Base-by-base conservation (phyloP, 2,113 vertebrate species). In the Siniperca chuatsi region DNA sequence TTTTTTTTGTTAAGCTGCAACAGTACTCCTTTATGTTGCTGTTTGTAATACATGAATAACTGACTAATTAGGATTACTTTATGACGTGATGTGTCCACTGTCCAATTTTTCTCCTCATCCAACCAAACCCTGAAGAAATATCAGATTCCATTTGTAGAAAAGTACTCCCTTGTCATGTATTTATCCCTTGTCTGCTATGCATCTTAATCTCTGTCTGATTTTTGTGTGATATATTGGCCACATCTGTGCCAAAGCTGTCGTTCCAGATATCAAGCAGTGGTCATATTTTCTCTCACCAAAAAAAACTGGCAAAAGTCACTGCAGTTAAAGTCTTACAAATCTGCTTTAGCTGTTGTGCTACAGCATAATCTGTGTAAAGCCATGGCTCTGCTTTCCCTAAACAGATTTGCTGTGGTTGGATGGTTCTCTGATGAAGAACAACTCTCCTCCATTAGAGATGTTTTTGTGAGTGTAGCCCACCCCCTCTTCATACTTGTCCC, bases 311-410 rank as follows among this genome's bases (percentile, higher is more conserved):
- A 89, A 84, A 84, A 91, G 88, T 81, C 60, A 76, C 81, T 86
- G 71, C 81, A 42, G 77, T 82, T 89, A 85, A 91, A 92, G 83
- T 92, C 90, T 87, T 89, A 82, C 82, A 92, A 92, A 94, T 94
- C 91, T 92, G 91, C 91, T 93, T 94, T 91, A 92, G 92, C 84
- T 85, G 87, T 84, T 92, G 85, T 87, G 92, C 86, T 82, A n/a
- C 75, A 78, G 66, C n/a, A 54, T 95, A 94, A 95, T 94, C 93
- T 92, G 93, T 69, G 75, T 84, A 93, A 90, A 94, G 88, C 93
- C 86, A 84, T 72, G 83, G 89, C 84, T 92, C 83, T 87, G 87
- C 83, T 82, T 86, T 83, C 84, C 79, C 89, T 88, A 83, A 94
- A 92, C 82, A 92, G 92, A 89, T 94, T 92, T 93, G 61, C 84